Base-by-base conservation (phyloP, 2,113 vertebrate genomes). In the Platycercus adscitus region DNA sequence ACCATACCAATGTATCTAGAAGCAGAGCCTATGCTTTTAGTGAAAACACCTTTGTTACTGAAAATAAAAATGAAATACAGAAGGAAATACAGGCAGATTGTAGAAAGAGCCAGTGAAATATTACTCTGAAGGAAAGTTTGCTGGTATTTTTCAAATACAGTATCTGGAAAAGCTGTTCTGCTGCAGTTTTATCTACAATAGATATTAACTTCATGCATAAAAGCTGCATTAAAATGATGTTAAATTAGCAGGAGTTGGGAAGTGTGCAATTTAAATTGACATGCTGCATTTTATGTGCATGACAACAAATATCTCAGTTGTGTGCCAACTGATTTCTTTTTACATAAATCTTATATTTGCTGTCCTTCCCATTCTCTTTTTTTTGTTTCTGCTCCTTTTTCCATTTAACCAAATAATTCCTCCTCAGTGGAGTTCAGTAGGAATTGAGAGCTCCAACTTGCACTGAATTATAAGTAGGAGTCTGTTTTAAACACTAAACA, bases 401-500 rank as follows among this genome's bases (percentile, higher is more conserved):
- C 29, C 4, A 46, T 47, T 18, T 88, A 76, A 47, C 43, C 35
- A 91, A 82, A 89, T 95, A 92, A 77, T 71, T 80, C 35, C 12
- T 77, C 19, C 28, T 39, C 81, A 17, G 33, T 37, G 52, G 81
- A 85, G 41, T 55, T 86, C 69, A 77, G 41, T 29, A 86, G 31
- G 44, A 86, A 76, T 4, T 35, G 83, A 65, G 21, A 91, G 65
- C 56, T 82, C 19, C 52, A 92, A 13, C 91, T 92, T 91, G 10
- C 76, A 35, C 12, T 69, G 20, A 85, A 89, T 96, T 97, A 95
- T 95, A 96, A 82, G 71, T 10, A 78, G 81, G 78, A 87, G 26
- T 25, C 63, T 80, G 41, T 52, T 97, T 76, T 96, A 81, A 72
- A 81, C 46, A 65, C 77, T 76, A 50, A 93, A 88, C 13, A 78